Evolutionary conservation across 2,113 vertebrate species (phyloP).

Genomic region (Semnornis frantzii): DNA sequence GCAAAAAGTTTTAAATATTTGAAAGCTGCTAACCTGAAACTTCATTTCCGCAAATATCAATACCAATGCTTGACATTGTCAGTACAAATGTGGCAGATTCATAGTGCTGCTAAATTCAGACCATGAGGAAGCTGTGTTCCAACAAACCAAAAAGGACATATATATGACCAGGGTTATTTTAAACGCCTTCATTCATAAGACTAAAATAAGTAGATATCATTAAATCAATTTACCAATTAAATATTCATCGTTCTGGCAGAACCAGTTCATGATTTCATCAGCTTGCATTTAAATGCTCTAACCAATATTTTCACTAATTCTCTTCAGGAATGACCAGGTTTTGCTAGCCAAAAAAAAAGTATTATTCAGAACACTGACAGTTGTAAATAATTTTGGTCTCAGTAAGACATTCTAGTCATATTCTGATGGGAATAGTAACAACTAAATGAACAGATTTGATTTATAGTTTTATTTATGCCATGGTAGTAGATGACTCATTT

Average conservation of each 20-base stretch:
- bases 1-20: neutral
- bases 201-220: neutral
- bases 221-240: neutral
- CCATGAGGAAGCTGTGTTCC: neutral
- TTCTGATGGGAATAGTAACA: neutral
- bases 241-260: neutral
- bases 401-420: neutral
- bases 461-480: neutral
- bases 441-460: neutral
- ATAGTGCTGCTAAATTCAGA: neutral
- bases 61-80: neutral
- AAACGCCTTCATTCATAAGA: neutral
- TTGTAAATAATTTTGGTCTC: neutral
- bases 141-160: too few relatives aligned
- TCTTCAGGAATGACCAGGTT: neutral
- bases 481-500: neutral
- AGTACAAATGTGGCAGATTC: neutral
- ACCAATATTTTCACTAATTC: neutral
- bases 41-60: neutral
- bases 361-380: neutral
- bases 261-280: neutral
- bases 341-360: neutral
- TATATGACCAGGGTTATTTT: neutral
- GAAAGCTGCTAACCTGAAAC: neutral
- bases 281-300: neutral